These are phyloP conservation scores for Hirtodrosophila duncani DNA, from an alignment of 2,888 invertebrate genomes.

Conservation along the genomic window DNA sequence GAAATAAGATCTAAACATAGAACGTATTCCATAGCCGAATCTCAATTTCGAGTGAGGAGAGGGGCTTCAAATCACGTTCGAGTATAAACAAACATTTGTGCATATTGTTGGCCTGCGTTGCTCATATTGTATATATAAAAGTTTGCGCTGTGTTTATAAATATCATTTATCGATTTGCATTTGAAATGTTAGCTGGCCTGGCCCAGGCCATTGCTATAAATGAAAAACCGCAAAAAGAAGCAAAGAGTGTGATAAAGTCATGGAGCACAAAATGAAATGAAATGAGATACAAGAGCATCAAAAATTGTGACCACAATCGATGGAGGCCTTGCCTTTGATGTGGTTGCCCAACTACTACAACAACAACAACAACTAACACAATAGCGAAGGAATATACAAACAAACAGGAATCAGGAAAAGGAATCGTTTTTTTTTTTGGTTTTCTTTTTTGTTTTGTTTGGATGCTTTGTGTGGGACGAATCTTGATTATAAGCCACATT, in stretches of 20 bases:
- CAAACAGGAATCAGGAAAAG: background rate
- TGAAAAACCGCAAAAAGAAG: conserved; percentile 20
- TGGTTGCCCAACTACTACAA: conserved; percentile 32
- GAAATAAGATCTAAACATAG: too few relatives aligned
- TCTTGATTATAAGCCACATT: conserved; percentile 71
- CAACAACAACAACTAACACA: background rate
- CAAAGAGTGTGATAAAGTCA: conserved; percentile 37
- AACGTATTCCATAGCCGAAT: too few relatives aligned
- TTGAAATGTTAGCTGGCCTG: too few relatives aligned
- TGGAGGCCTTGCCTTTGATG: conserved; percentile 50
- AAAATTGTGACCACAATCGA: conserved; percentile 65
- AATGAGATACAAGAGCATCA: conserved; percentile 53
- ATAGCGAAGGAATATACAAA: background rate
- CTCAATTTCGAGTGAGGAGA: too few relatives aligned
- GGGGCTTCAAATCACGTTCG: too few relatives aligned
- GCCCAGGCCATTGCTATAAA: too few relatives aligned
- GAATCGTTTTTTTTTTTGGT: conserved; percentile 26
- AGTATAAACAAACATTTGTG: too few relatives aligned
- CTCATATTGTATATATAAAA: too few relatives aligned
- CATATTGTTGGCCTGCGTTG: too few relatives aligned
- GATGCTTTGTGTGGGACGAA: conserved; percentile 21
- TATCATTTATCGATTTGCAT: too few relatives aligned
- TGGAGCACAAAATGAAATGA: conserved; percentile 32
- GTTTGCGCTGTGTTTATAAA: too few relatives aligned
- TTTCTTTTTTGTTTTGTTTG: conserved; percentile 8